Percentiles rank a stretch among this genome's conserved stretches.
Evolutionary conservation across 2,888 invertebrate genomes (phyloP).

Genomic region (Andrena bicolor): DNA sequence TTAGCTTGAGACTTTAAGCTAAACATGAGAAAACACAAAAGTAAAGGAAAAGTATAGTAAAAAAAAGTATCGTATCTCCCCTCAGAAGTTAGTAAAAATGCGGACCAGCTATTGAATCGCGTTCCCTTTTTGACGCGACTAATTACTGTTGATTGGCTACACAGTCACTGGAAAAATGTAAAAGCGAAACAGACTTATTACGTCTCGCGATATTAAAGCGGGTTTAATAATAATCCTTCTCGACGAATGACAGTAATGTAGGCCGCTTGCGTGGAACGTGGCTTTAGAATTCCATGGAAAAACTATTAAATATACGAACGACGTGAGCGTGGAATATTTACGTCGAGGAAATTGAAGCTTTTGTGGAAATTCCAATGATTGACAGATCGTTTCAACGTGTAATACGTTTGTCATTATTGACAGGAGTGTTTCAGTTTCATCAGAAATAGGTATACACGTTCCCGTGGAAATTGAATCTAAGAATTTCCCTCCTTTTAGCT

Average conservation of each 20-base stretch:
- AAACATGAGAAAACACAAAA: no score
- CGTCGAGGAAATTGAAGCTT: constrained; percentile 15
- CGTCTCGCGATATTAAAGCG: neutral
- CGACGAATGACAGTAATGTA: neutral
- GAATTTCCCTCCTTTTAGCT: neutral
- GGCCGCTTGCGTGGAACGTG: no score
- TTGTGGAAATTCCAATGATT: neutral
- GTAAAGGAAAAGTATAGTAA: no score
- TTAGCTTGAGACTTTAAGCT: no score
- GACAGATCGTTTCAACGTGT: constrained; percentile 20
- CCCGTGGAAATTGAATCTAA: neutral
- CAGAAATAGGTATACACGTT: neutral
- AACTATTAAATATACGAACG: neutral
- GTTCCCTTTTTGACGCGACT: neutral
- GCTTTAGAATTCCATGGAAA: neutral
- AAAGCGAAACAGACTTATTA: no score
- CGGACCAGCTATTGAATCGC: neutral
- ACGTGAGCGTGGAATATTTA: neutral
- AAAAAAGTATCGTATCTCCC: no score
- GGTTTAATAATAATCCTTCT: constrained; percentile 8
- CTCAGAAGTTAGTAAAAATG: neutral
- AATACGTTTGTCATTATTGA: neutral
- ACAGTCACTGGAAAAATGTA: neutral
- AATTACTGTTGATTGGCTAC: neutral
- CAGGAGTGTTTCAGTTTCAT: neutral